These are phyloP conservation scores for Atta texana DNA, from an alignment of 1,140 invertebrate species.

Conservation along the genomic window DNA sequence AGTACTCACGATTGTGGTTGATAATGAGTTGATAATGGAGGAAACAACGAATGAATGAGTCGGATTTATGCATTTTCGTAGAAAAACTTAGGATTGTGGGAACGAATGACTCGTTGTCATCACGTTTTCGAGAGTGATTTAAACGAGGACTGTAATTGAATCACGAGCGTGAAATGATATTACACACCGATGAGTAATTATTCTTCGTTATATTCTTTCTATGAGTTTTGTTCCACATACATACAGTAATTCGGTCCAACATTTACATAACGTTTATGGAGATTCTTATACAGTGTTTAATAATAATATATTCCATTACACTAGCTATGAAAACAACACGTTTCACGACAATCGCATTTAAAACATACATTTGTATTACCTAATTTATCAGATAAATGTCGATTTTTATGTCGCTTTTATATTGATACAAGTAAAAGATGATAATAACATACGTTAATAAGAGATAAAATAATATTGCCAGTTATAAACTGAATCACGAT, in stretches of 20 bases:
- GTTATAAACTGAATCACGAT: not conserved
- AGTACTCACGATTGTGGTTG: not conserved
- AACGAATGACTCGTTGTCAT: conserved; percentile 28
- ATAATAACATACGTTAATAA: not conserved
- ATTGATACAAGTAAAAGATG: not conserved
- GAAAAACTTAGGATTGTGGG: not conserved
- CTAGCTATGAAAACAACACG: conserved; percentile 22
- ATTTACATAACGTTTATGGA: conserved; percentile 46
- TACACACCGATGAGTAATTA: conserved; percentile 34
- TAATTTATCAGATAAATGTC: not conserved
- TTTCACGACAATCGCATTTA: not conserved
- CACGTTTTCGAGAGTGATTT: conserved; percentile 33
- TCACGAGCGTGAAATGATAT: conserved; percentile 18
- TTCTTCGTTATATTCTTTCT: conserved; percentile 21
- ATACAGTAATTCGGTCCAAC: not conserved
- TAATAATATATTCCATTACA: conserved; percentile 14
- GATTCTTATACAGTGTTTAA: conserved; percentile 62
- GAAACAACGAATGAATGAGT: conserved; percentile 5
- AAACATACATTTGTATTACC: not conserved
- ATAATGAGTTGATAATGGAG: not conserved
- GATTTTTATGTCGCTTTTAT: not conserved
- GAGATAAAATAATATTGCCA: not conserved
- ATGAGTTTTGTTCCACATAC: not conserved
- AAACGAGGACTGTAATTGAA: conserved; percentile 34
- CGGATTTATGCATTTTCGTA: conserved; percentile 26